Base-by-base conservation (phyloP, 64 coral and sea anemone genomes). In the Astreopora myriophthalma region DNA sequence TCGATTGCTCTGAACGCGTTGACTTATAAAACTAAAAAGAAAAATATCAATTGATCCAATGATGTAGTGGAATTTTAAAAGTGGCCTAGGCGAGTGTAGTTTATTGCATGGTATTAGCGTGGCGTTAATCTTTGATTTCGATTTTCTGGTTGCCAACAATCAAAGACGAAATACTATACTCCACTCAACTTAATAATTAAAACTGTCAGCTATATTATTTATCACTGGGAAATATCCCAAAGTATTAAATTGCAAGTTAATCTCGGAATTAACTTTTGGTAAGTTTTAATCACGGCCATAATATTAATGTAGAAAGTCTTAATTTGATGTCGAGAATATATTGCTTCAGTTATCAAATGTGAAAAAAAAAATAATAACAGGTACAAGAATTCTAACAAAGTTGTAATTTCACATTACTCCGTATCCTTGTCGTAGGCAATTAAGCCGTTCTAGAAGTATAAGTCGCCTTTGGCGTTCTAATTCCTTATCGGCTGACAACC, bases 401-500 rank as follows among this genome's bases (percentile, higher is more conserved):
- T 8, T n/a, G 16, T 63, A 38, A 65, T 33, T 19, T 90, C n/a
- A 96, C 74, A 96, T 74, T 2, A 93, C 62, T 9, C 82, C 26
- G 29, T 96, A 96, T 2, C 95, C 95, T 29, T 96, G 90, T 31
- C 92, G 63, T 42, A 96, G 39, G 46, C 76, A 82, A 58, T 86
- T 92, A 13, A 96, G 80, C 14, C 95, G 87, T 13, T 96, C 92
- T 6, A 96, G 82, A 36, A 96, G 84, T 16, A 96, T 96, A 37
- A 96, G 82, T 48, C 92, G 74, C 27, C 95, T 39, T 66, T 99
- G 97, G 20, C 87, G 89, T 57, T 99, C 97, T 8, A 99, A 78
- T 88, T 99, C 97, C 30, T 96, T 96, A 61, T 96, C 95, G 5
- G 97, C 97, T 26, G 85, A 48, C 22, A 99, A 74, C 34, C 97